Evolutionary conservation across 2,797 vertebrate genomes (phyloP), one percentile per base, ranked within the genome.

Genomic region (Aulostomus chinensis): DNA sequence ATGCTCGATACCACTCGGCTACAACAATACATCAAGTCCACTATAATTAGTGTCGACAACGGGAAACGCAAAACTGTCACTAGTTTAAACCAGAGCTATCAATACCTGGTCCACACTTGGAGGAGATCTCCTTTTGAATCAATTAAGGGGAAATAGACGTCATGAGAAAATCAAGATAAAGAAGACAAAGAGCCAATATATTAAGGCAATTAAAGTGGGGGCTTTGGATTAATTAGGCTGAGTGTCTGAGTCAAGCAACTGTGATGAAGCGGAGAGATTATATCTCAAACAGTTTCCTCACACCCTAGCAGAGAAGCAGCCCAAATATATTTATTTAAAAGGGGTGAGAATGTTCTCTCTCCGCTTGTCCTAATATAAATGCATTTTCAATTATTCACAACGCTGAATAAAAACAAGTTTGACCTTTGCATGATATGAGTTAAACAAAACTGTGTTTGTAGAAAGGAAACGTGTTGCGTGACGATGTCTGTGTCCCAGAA

Each of bases 31-130:
- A 89, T 89, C 85, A 89, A 64, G 70, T 56, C 41, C 6, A 15
- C n/a, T 24, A 66, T 87, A 89, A 91, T 89, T 90, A 87, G 78
- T 70, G 63, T 13, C 64, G 81, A 88, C 85, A 86, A 86, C 73
- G 38, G 43, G 66, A 77, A 58, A 40, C 13, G 55, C 68, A 56
- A 67, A 82, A 86, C 61, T 76, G 77, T 75, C 66, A 59, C 56
- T 34, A 60, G 50, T 81, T 89, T 86, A 83, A 89, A 85, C 73
- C 69, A 63, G 69, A 76, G 71, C 85, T 82, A 85, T 91, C 86
- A 86, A 87, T 89, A 88, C 29, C 13, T 67, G 67, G 63, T 66
- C 66, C 52, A 37, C 74, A 76, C 62, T 71, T 55, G 4, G 61
- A 16, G 5, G 24, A 86, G 67, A 87, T 91, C 90, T 87, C 46